These are phyloP conservation scores for Muscicapa adusta DNA, from an alignment of 2,113 vertebrate species.

Conservation along the genomic window DNA sequence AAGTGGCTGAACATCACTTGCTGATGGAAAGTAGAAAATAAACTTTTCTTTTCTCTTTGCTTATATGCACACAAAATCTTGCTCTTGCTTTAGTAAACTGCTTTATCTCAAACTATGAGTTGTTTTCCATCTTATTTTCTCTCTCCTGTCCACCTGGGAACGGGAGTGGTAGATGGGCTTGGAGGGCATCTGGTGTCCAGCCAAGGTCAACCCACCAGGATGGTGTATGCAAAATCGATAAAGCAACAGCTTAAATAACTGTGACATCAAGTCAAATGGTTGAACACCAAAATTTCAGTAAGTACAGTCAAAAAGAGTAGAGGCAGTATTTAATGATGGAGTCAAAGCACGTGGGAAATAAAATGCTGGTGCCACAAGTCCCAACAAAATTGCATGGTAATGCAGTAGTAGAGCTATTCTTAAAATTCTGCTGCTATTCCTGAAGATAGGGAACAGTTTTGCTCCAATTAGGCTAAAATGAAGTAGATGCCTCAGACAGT, in stretches of 20 bases:
- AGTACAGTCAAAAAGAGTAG: not conserved
- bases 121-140: not conserved
- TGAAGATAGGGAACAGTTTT: not conserved
- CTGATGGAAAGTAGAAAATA: not conserved
- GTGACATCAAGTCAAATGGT: not conserved
- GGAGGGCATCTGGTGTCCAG: not conserved
- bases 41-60: not conserved
- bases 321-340: not conserved
- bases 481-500: not conserved
- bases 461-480: not conserved
- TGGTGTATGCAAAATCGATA: fast-evolving
- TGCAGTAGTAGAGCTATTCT: not conserved
- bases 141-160: not conserved
- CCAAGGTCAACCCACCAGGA: not conserved
- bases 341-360: not conserved
- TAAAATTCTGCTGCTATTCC: not conserved
- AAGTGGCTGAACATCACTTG: not conserved
- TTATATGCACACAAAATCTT: not conserved
- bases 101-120: not conserved
- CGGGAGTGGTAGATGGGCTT: not conserved
- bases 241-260: not conserved
- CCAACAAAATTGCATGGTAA: not conserved
- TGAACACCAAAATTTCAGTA: not conserved
- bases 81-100: not conserved
- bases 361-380: not conserved